These are phyloP conservation scores for Chlorospingus flavigularis DNA, from an alignment of 2,797 vertebrate species.

Conservation along the genomic window DNA sequence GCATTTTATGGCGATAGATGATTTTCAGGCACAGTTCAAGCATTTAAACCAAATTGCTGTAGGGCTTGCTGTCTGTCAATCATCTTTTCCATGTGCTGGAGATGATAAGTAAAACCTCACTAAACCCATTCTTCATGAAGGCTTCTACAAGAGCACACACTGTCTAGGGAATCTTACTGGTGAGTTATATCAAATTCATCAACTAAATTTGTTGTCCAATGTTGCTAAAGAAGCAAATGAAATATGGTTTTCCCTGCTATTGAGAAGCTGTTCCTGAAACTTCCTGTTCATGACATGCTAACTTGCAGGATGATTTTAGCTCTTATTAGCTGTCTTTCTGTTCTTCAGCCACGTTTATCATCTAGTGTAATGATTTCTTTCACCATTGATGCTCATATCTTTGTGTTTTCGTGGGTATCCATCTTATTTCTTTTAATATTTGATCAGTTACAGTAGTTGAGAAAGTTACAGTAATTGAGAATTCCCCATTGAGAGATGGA, in stretches of 20 bases:
- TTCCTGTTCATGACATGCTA: background rate
- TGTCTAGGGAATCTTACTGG: background rate
- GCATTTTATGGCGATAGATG: background rate
- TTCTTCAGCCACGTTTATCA: background rate
- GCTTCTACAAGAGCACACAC: background rate
- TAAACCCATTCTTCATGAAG: background rate
- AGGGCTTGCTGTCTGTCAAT: background rate
- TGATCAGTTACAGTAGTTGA: background rate
- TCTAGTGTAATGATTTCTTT: background rate
- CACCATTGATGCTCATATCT: background rate
- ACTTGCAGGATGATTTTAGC: background rate
- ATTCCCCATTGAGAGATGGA: background rate
- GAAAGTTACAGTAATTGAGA: background rate
- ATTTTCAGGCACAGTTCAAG: background rate
- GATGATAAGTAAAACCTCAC: background rate
- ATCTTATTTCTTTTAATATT: background rate
- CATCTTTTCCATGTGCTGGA: background rate
- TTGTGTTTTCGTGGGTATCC: background rate
- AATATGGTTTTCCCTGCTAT: background rate
- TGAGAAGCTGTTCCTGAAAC: background rate
- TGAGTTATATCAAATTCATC: background rate
- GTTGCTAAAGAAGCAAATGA: background rate
- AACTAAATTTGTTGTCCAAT: background rate
- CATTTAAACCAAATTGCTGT: background rate
- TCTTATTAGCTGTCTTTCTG: background rate